Percentiles rank a stretch among this genome's conserved stretches.
phyloP scores from a whole-genome alignment of 2,797 vertebrate species.

The Tamandua tetradactyla region DNA sequence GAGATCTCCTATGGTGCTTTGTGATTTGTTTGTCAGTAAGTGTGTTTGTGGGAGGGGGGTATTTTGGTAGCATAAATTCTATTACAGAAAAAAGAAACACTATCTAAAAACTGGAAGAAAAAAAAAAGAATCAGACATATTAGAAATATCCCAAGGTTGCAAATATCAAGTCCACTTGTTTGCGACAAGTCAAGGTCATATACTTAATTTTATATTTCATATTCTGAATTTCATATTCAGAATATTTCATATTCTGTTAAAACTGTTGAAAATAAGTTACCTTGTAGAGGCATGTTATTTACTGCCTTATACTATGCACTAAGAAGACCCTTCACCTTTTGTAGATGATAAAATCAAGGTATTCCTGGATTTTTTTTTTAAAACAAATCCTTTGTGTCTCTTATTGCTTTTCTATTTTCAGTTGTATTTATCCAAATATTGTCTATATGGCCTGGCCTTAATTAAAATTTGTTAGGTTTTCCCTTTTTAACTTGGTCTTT shows the following conservation, averaged over 20 bases:
- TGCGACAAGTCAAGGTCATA: not conserved
- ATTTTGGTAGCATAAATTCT: not conserved
- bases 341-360: not conserved
- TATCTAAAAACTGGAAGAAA: not conserved
- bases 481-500: constrained; percentile 19
- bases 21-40: too few relatives aligned
- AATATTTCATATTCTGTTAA: not conserved
- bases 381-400: not conserved
- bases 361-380: not conserved
- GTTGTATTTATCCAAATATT: not conserved
- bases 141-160: not conserved
- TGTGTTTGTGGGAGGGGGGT: too few relatives aligned
- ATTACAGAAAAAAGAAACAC: not conserved
- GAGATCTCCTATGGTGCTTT: too few relatives aligned
- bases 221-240: too few relatives aligned
- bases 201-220: too few relatives aligned
- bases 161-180: not conserved
- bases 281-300: not conserved
- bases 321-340: not conserved
- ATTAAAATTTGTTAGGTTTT: not conserved
- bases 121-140: not conserved
- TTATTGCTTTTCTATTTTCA: not conserved
- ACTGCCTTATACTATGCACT: not conserved
- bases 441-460: not conserved
- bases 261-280: not conserved